Evolutionary conservation across 2,113 vertebrate genomes (phyloP), one percentile per base, ranked within the genome.

Genomic region (Ophthalmolycus amberensis): DNA sequence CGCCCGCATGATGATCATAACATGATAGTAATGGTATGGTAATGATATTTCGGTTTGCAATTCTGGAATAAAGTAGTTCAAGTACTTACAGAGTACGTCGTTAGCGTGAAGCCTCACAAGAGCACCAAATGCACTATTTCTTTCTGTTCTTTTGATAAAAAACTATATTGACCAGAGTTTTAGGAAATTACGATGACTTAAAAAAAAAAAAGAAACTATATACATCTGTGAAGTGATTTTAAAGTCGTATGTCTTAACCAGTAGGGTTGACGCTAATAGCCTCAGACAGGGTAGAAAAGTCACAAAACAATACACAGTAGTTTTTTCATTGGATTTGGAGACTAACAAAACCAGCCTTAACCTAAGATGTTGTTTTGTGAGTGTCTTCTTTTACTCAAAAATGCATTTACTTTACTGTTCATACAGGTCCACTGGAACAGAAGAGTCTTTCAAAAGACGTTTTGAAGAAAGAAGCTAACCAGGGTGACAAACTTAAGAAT

Each of bases 401-500:
- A 62, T 38, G 3, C 0, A 16, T 16, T 54, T 66, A 34, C 56
- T 69, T 77, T 18, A 1, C 1, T 80, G 9, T 73, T 76, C 37
- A 12, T 12, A 12, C 77, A 85, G 90, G 81, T 67, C 15, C 14
- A 37, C 42, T 1, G 38, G 77, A 54, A 46, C 59, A 46, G n/a
- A 46, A 63, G 8, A 0, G 34, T 20, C n/a, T 12, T 5, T 3
- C 60, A 48, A 87, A 85, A 44, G 16, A 48, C 0, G 2, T 14
- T 65, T 25, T 22, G 14, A 73, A 40, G 20, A 79, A 40, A 77
- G 88, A 76, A 50, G 54, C 65, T 40, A 86, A 93, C 77, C 91
- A 93, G 11, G 93, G 92, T 8, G 79, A 89, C 16, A 93, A 91
- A 60, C 79, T 93, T 7, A 91, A 90, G 14, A 54, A 89, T 40